These are phyloP conservation scores for Genyomyrus donnyi DNA, from an alignment of 2,113 vertebrate genomes.

Conservation along the genomic window DNA sequence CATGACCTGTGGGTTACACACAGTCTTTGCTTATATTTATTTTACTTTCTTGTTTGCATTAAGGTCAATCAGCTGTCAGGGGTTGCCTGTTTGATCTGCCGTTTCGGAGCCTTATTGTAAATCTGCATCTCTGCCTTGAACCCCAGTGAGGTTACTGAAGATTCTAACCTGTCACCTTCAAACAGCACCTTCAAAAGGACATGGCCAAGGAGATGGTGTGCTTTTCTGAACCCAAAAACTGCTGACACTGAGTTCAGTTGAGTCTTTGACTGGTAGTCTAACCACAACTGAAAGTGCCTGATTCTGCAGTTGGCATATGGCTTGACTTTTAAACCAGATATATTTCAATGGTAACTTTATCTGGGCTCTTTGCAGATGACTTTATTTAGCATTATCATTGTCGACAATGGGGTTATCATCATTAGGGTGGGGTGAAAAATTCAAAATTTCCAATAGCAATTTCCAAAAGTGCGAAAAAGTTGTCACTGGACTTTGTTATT, in stretches of 20 bases:
- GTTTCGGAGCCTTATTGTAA: conserved; percentile 8
- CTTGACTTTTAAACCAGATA: neutral
- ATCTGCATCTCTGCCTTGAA: conserved; percentile 9
- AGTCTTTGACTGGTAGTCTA: neutral
- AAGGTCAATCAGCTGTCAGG: conserved; percentile 16
- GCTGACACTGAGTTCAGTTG: neutral
- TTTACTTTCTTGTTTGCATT: conserved; percentile 3
- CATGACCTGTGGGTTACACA: conserved; percentile 4
- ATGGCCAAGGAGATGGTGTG: neutral
- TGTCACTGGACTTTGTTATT: too few species aligned
- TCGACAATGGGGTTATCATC: neutral
- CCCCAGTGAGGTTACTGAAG: neutral
- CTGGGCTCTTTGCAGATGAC: neutral
- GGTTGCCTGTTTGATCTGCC: conserved; percentile 7
- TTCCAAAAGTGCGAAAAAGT: too few species aligned
- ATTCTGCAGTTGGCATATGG: neutral
- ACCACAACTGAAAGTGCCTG: neutral
- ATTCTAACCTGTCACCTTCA: conserved; percentile 27
- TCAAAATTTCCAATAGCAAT: too few species aligned
- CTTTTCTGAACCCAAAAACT: neutral
- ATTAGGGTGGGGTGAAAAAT: too few species aligned
- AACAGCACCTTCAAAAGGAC: conserved; percentile 15
- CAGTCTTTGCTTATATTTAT: neutral
- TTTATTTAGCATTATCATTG: neutral
- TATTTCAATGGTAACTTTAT: neutral